Conservation (phyloP, 2,888 invertebrate genomes). For the Listrodromus nycthemerus region DNA sequence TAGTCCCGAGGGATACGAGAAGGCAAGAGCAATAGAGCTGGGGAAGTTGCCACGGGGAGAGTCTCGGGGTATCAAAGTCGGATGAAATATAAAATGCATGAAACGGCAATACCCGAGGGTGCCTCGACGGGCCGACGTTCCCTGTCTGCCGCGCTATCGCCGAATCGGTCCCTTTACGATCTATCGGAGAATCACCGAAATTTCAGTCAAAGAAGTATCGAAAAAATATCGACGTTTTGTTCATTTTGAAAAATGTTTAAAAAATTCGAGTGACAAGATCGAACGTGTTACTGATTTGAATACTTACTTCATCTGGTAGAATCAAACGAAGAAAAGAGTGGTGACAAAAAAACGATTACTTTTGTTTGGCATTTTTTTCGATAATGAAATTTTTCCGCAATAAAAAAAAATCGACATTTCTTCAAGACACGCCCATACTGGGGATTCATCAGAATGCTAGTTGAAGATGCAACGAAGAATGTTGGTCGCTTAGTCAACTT, state of each 20-base stretch:
- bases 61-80: constrained; percentile 82
- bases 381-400: too few species aligned
- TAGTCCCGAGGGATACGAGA: constrained; percentile 72
- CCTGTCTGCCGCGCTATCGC: constrained; percentile 18
- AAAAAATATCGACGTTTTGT: background rate
- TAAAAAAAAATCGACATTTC: too few species aligned
- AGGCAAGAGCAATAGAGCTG: background rate
- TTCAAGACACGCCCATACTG: too few species aligned
- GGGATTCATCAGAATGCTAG: too few species aligned
- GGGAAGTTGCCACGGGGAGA: constrained; percentile 46
- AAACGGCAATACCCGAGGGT: constrained; percentile 79
- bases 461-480: too few species aligned
- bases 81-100: constrained; percentile 84
- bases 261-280: background rate
- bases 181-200: constrained; percentile 1
- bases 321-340: too few species aligned
- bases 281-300: too few species aligned
- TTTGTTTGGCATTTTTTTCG: too few species aligned
- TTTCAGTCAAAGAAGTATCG: background rate
- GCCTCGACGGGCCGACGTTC: constrained; percentile 25
- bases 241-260: background rate
- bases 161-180: constrained; percentile 7
- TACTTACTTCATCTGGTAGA: too few species aligned
- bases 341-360: too few species aligned
- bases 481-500: background rate